phyloP scores from a whole-genome alignment of 2,888 invertebrate species.

The Linnaemya vulpina region DNA sequence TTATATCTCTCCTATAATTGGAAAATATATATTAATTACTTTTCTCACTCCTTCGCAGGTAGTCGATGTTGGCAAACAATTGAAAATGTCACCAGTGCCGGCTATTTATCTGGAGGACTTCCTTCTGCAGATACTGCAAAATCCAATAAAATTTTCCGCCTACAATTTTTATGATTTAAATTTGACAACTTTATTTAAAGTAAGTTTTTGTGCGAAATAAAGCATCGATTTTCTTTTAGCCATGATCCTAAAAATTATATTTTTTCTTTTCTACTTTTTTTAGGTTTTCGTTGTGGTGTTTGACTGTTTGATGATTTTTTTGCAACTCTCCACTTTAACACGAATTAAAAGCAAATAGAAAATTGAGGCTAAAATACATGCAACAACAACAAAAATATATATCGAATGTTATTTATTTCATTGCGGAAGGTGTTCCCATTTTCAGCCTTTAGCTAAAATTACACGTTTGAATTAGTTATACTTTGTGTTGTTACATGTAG shows the following conservation, averaged over 20 bases:
- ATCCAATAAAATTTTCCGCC: slow-evolving; percentile 74
- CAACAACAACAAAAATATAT: neutral
- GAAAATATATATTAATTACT: no score
- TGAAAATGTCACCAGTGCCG: slow-evolving; percentile 40
- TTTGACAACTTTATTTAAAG: slow-evolving; percentile 71
- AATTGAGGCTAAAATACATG: neutral
- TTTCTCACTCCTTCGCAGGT: slow-evolving; percentile 15
- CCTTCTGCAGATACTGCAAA: slow-evolving; percentile 76
- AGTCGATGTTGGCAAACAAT: slow-evolving; percentile 23
- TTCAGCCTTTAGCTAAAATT: slow-evolving; percentile 47
- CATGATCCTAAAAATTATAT: neutral
- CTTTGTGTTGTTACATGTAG: neutral
- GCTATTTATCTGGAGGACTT: slow-evolving; percentile 72
- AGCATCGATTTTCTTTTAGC: slow-evolving; percentile 3
- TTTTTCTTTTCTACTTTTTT: slow-evolving; percentile 30
- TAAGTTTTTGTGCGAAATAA: neutral
- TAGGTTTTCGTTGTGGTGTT: slow-evolving; percentile 76
- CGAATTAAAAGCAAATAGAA: slow-evolving; percentile 16
- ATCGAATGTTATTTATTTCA: slow-evolving; percentile 25
- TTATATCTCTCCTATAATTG: no score
- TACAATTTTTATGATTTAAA: slow-evolving; percentile 76
- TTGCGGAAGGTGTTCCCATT: slow-evolving; percentile 28
- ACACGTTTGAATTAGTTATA: slow-evolving; percentile 15
- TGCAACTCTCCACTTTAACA: slow-evolving; percentile 49
- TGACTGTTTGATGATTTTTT: slow-evolving; percentile 63